Evolutionary conservation across 1,140 invertebrate species (phyloP).

Genomic region (Neodiprion lecontei): DNA sequence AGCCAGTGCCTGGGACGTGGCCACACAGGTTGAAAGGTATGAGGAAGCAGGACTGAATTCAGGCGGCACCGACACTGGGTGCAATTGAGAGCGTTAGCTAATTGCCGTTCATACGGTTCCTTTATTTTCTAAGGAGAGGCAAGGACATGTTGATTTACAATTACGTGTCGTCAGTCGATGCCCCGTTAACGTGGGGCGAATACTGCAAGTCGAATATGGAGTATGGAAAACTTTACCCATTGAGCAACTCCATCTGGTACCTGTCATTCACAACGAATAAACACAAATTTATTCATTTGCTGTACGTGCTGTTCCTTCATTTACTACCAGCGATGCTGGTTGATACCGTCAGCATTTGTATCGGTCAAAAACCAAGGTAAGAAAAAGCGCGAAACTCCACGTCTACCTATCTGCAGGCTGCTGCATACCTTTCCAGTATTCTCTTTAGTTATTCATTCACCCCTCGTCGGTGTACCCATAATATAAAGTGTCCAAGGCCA

Average conservation of each 20-base stretch:
- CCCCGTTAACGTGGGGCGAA: conserved; percentile 72
- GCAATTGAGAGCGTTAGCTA: background rate
- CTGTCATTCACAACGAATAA: conserved; percentile 64
- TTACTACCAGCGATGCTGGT: conserved; percentile 69
- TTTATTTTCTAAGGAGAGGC: conserved; percentile 43
- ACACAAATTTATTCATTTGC: conserved; percentile 60
- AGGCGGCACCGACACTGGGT: background rate
- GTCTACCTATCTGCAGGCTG: too few relatives aligned
- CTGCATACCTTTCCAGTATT: too few relatives aligned
- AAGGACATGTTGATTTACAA: conserved; percentile 71
- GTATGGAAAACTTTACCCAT: conserved; percentile 61
- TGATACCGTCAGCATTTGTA: conserved; percentile 62
- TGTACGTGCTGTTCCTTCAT: conserved; percentile 66
- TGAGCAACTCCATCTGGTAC: conserved; percentile 66
- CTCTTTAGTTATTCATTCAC: too few relatives aligned
- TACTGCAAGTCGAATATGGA: conserved; percentile 63
- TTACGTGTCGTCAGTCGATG: conserved; percentile 72
- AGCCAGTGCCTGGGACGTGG: conserved; percentile 74
- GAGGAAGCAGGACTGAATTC: background rate
- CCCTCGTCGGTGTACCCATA: too few relatives aligned
- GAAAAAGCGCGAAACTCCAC: conserved; percentile 18
- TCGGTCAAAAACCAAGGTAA: conserved; percentile 71
- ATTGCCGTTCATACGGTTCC: conserved; percentile 33
- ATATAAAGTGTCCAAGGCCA: too few relatives aligned
- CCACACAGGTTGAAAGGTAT: conserved; percentile 44